Evolutionary conservation across 2,797 vertebrate genomes (phyloP).

Genomic region (Cichlasoma orientale): DNA sequence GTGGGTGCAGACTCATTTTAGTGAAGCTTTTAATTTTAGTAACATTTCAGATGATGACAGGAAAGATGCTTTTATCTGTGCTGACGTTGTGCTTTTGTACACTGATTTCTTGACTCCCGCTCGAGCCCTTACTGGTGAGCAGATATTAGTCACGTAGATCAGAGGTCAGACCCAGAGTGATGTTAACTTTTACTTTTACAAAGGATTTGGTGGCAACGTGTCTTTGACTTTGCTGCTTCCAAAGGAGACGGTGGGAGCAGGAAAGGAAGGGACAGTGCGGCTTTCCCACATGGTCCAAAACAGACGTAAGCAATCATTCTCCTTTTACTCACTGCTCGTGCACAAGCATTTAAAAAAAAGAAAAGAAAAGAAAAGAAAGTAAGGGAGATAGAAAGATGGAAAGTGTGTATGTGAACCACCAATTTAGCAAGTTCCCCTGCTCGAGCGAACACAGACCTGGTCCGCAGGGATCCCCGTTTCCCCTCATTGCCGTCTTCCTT

Average conservation of each 20-base stretch:
- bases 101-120: conserved; percentile 31
- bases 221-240: conserved; percentile 5
- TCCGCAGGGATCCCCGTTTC: conserved; percentile 72
- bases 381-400: conserved; percentile 63
- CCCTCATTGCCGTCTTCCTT: conserved; percentile 39
- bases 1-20: neutral
- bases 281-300: conserved; percentile 68
- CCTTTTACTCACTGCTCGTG: conserved; percentile 42
- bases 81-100: neutral
- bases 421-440: conserved; percentile 70
- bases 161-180: conserved; percentile 3
- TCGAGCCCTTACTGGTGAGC: conserved; percentile 2
- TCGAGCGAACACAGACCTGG: conserved; percentile 73
- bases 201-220: conserved; percentile 5
- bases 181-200: neutral
- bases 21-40: neutral
- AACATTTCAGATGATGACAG: neutral
- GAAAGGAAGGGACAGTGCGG: conserved; percentile 1
- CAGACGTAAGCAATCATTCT: conserved; percentile 68
- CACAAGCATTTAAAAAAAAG: conserved; percentile 61
- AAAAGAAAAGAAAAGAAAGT: neutral
- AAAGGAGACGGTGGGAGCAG: conserved; percentile 23
- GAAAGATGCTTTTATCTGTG: conserved; percentile 8
- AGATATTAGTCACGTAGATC: conserved; percentile 10
- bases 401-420: conserved; percentile 70